A percentile compares a stretch with the other conserved stretches of the same genome.
Conservation (phyloP, 2,797 vertebrate genomes). For the Rhynchonycteris naso region DNA sequence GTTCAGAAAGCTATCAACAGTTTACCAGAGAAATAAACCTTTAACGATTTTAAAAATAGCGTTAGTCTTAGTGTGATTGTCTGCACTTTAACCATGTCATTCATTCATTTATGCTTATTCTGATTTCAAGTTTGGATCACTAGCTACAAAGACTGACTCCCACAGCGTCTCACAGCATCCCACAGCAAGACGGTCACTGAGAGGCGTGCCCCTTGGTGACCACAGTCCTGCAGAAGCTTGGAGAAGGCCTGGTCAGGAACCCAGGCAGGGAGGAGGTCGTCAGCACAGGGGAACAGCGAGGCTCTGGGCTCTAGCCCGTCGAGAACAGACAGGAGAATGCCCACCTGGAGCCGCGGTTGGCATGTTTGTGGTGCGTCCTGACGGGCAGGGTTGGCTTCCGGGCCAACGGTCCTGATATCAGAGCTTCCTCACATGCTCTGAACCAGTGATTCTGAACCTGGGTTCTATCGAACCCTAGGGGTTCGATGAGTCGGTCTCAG, state of each 20-base stretch:
- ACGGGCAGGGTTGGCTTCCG: background rate
- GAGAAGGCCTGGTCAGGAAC: background rate
- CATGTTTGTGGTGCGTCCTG: accelerated
- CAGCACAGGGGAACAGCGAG: background rate
- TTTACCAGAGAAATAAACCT: background rate
- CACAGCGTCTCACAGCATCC: accelerated
- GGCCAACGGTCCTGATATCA: background rate
- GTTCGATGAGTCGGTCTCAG: no score
- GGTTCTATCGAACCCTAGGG: no score
- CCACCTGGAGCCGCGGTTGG: no score
- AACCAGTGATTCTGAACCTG: no score
- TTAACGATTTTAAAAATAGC: background rate
- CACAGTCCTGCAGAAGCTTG: background rate
- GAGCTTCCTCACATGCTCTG: background rate
- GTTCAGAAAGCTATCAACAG: background rate
- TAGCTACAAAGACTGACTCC: background rate
- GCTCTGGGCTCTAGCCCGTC: background rate
- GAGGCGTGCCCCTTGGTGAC: background rate
- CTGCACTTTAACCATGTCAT: background rate
- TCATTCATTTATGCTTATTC: background rate
- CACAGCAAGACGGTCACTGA: background rate
- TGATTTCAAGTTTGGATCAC: background rate
- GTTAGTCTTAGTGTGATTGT: background rate
- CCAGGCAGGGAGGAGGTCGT: background rate
- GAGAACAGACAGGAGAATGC: background rate